Evolutionary conservation across 2,888 invertebrate genomes (phyloP), one percentile per base, ranked within the genome.

Genomic region (Sylvicola fuscatus): DNA sequence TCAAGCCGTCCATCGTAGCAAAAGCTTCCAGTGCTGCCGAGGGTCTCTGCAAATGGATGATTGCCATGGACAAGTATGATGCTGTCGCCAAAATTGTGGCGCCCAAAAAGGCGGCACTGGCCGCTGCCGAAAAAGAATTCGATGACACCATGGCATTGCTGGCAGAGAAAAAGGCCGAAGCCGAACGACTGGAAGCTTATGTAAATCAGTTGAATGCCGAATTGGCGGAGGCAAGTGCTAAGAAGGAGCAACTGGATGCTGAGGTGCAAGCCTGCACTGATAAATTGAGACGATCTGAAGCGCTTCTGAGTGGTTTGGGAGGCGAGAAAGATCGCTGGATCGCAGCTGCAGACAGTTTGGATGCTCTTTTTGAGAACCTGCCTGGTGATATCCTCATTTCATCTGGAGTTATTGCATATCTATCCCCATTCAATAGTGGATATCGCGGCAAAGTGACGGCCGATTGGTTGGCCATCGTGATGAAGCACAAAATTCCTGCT

Each of bases 51-150:
- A 76, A 82, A 65, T 87, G 87, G 87, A 74, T 89, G 21, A 78
- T 83, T 46, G 92, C 92, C 0, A 86, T 93, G 75, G 92, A 80
- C 57, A 76, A 86, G 51, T 93, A 83, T 56, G 90, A 90, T 52
- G 77, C 79, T 50, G 86, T 90, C 1, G 84, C 84, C 47, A 66
- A 70, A 44, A 65, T 64, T 5, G 84, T 87, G 0, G 81, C 78
- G 0, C 93, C 93, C 0, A 95, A 95, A 59, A 86, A 87, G 58
- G 76, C 71, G 2, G 82, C 84, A 3, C 60, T 92, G 16, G 68
- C 67, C 0, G 64, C 65, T 21, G 90, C 92, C 1, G 87, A 93
- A 60, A 68, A 64, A 44, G 80, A 84, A 49, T 80, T 84, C 50
- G 65, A 77, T 10, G 66, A 74, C 46, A 81, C 87, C 27, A 83